Evolutionary conservation across 2,797 vertebrate species (phyloP), one percentile per base, ranked within the genome.

Genomic region (Syngnathus rostellatus): DNA sequence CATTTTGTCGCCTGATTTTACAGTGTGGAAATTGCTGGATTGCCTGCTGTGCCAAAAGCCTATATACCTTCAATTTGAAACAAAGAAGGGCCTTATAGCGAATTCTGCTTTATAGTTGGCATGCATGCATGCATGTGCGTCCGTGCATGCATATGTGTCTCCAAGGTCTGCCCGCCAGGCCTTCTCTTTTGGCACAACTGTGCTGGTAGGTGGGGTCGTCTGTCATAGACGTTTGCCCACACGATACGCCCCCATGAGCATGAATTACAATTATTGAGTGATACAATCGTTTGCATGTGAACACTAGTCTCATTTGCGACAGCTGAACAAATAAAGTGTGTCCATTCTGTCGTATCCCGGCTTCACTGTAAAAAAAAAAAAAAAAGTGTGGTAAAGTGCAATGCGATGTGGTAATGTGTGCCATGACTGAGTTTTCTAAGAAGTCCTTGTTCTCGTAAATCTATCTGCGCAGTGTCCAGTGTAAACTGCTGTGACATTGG

Each of bases 391-490:
- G 68, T 69, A 62, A 69, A 71, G 61, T 46, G 8, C 7, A 72
- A 65, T 38, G n/a, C 14, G 12, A 0, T 43, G 64, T 74, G 68
- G 72, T 79, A 82, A 83, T 83, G 53, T 80, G 77, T 83, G 70
- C 73, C 82, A 76, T 25, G 9, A 66, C 68, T 23, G 40, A 21
- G 14, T 77, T 78, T 91, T 87, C 90, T 73, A 62, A 66, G 87
- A 88, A 91, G 65, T 53, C 54, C 25, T n/a, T 65, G n/a, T 90
- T 90, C 87, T 75, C 53, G 69, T 83, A 69, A 88, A 51, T 63
- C 77, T 88, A 86, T 89, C 87, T 77, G 66, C 71, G 14, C 59
- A 53, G 45, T 40, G 57, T 77, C 68, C 69, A 87, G 78, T 81
- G 85, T 69, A 87, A 89, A 90, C 73, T 51, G 7, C 77, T 80